Base-by-base conservation (phyloP, 2,797 vertebrate species). In the Carcharodon carcharias region DNA sequence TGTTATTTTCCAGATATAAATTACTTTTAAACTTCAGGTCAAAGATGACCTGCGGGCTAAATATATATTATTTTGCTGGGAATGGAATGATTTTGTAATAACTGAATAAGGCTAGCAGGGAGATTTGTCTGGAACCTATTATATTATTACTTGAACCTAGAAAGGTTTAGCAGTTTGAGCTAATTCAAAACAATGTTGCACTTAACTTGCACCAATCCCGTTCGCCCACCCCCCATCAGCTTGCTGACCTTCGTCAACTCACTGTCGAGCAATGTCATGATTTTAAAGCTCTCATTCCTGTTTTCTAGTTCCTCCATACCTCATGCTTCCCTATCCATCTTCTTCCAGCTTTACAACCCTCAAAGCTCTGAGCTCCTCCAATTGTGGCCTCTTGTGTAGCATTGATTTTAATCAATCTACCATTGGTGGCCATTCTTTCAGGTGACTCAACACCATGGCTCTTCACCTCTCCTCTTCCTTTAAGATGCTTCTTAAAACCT, bases 1-100 rank as follows among this genome's bases (percentile, higher is more conserved):
- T 73, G 67, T 95, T 73, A 95, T 28, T 73, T 95, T 73, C 94
- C 94, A 73, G 69, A 73, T 95, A 95, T 95, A 73, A 95, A 95
- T 73, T 95, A 71, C 67, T 61, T 95, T 26, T 35, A 67, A 69
- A 95, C 93, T 95, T 71, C 40, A 71, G 93, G 45, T 95, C n/a
- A 45, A 95, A 71, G 93, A 95, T 54, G 93, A 71, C 40, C 93
- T 45, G 40, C 23, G 14, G 94, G 94, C 94, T 95, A 73, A 95
- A 95, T 73, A 73, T 95, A 95, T 73, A 95, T 73, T 95, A 56
- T 67, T 73, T 73, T 95, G 45, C 67, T 16, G 50, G 50, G 94
- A 95, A 73, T 95, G 93, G 26, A 95, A 95, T 95, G 8, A 69
- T 95, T 95, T 95, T 69, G 69, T 56, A 95, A 95, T 54, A 95